Evolutionary conservation across 2,888 invertebrate genomes (phyloP), one percentile per base, ranked within the genome.

Genomic region (Agrochola lota): DNA sequence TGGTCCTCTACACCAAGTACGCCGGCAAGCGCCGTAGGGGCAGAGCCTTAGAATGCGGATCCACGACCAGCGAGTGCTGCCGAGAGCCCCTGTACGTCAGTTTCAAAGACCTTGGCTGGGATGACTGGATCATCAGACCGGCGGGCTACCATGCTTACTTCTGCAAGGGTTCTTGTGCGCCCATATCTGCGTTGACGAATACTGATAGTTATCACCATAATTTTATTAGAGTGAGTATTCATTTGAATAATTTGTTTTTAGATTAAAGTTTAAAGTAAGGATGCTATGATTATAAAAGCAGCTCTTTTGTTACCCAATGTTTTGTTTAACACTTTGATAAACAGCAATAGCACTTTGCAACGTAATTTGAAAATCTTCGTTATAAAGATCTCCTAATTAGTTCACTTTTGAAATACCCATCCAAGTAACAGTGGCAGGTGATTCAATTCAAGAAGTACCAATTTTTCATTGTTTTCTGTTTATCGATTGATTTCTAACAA

Each of bases 51-150:
- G 98, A 98, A 92, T 98, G 98, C 91, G 97, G 97, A 0, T 97
- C 97, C 49, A 88, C 88, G 73, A 95, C 97, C 83, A 98, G 97
- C 57, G 98, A 98, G 89, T 99, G 99, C 93, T 99, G 99, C 92
- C 96, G 98, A 23, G 98, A 99, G 92, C 98, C 98, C 60, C 96
- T 99, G 1, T 98, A 98, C 91, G 98, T 99, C 81, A 98, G 98
- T 84, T 99, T 99, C 92, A 97, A 97, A 80, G 98, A 98, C 63
- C 97, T 99, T 74, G 98, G 98, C 68, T 99, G 99, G 99, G 98
- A 98, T 87, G 98, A 98, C 93, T 99, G 99, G 99, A 98, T 99
- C 80, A 97, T 99, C 83, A 97, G 97, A 85, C 99, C 99, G 0
- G 97, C 97, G 23, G 98, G 98, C 1, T 99, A 99, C 93, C 98